These are phyloP conservation scores for Echinarachnius parma DNA, from an alignment of 53 echinoderm and acorn worm species.

Conservation along the genomic window DNA sequence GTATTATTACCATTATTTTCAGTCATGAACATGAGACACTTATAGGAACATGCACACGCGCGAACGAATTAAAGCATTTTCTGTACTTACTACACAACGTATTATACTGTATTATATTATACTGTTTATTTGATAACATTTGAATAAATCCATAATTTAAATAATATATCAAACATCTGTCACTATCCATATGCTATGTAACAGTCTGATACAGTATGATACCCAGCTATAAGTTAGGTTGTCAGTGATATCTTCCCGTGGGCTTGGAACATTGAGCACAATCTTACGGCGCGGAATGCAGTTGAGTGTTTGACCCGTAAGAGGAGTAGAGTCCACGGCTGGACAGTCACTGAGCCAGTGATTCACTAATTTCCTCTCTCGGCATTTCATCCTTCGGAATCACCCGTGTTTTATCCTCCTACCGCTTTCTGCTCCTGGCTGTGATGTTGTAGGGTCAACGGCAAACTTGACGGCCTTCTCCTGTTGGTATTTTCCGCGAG, in stretches of 20 bases:
- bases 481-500: conserved; percentile 23
- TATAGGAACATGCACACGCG: no score
- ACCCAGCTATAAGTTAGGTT: no score
- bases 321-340: conserved; percentile 6
- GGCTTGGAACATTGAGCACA: conserved; percentile 23
- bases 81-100: no score
- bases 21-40: no score
- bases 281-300: conserved; percentile 18
- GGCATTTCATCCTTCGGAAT: conserved; percentile 46
- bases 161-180: no score
- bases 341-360: conserved; percentile 49
- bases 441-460: conserved; percentile 1
- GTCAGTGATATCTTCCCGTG: conserved; percentile 18
- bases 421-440: conserved; percentile 1
- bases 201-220: no score
- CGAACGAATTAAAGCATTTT: no score
- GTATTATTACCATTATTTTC: no score
- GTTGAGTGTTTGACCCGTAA: neutral
- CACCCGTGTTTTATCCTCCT: conserved; percentile 2
- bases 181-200: no score
- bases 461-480: conserved; percentile 38
- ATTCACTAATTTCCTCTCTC: conserved; percentile 44
- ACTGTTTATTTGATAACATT: no score
- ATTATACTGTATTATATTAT: no score
- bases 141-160: no score